Percentiles rank a stretch among this genome's conserved stretches.
These are phyloP conservation scores for Paramormyrops hopkinsi DNA, from an alignment of 2,797 vertebrate species.

Conservation along the genomic window DNA sequence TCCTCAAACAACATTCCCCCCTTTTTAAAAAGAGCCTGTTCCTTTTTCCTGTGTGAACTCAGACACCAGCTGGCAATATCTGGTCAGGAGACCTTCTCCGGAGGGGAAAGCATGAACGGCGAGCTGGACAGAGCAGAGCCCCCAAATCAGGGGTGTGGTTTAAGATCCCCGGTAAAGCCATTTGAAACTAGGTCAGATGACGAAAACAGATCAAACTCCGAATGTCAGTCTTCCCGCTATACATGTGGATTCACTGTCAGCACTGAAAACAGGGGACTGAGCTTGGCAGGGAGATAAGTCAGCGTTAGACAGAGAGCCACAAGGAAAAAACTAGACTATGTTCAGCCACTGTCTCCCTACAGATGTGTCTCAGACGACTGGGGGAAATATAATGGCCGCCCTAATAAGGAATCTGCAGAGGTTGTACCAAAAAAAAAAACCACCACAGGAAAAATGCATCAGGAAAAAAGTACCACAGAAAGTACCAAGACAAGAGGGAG, in stretches of 20 bases:
- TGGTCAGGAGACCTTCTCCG: not conserved
- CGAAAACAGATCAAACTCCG: slow-evolving; percentile 16
- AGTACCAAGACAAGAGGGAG: not conserved
- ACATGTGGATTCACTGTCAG: not conserved
- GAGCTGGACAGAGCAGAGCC: not conserved
- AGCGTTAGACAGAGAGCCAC: not conserved
- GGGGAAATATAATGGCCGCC: not conserved
- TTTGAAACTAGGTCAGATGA: slow-evolving; percentile 24
- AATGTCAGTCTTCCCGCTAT: not conserved
- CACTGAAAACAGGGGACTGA: not conserved
- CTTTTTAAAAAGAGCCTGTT: not conserved
- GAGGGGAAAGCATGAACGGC: not conserved
- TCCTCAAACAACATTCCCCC: slow-evolving; percentile 24
- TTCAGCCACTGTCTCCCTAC: not conserved
- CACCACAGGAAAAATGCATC: not conserved
- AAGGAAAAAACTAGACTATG: not conserved
- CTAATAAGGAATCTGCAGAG: not conserved
- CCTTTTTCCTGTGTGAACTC: not conserved
- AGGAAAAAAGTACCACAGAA: not conserved
- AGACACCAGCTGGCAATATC: not conserved
- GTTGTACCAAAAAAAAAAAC: not conserved
- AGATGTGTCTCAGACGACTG: not conserved
- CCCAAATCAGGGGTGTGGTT: not conserved
- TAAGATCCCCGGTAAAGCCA: not conserved
- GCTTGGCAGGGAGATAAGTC: no score